These are phyloP conservation scores for Papilio polyxenes DNA, from an alignment of 1,140 invertebrate species.

Conservation along the genomic window DNA sequence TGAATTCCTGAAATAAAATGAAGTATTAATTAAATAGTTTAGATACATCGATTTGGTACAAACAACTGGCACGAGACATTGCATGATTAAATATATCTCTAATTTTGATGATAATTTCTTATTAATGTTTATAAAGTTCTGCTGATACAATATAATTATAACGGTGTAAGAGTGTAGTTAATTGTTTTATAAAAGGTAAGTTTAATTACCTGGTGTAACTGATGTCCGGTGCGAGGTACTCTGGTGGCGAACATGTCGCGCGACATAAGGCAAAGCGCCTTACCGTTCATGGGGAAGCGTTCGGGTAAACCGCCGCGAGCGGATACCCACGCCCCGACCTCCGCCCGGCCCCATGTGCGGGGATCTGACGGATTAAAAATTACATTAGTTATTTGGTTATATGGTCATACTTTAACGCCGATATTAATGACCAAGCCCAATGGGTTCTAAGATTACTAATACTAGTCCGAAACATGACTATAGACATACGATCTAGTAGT, in stretches of 20 bases:
- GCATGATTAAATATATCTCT: no score
- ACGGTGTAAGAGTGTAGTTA: no score
- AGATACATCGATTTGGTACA: no score
- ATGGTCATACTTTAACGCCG: not conserved
- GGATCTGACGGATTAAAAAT: constrained; percentile 81
- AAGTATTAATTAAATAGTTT: constrained; percentile 24
- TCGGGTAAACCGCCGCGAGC: constrained; percentile 83
- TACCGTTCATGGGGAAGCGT: constrained; percentile 89
- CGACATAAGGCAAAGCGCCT: constrained; percentile 88
- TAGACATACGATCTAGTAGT: not conserved
- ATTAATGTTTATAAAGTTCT: no score
- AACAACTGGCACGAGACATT: no score
- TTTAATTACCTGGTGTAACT: constrained; percentile 80
- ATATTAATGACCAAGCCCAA: no score
- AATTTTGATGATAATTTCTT: no score
- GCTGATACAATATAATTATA: no score
- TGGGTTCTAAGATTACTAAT: no score
- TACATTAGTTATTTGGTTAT: not conserved
- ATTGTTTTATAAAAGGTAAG: no score
- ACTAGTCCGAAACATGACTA: no score
- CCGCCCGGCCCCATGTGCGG: constrained; percentile 84
- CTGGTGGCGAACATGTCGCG: constrained; percentile 86
- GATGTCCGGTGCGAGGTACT: constrained; percentile 85
- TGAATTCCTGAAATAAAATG: constrained; percentile 66
- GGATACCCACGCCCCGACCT: constrained; percentile 86